A percentile compares a stretch with the other conserved stretches of the same genome.
These are phyloP conservation scores for Lepus europaeus DNA, from an alignment of 2,113 vertebrate genomes.

Conservation along the genomic window DNA sequence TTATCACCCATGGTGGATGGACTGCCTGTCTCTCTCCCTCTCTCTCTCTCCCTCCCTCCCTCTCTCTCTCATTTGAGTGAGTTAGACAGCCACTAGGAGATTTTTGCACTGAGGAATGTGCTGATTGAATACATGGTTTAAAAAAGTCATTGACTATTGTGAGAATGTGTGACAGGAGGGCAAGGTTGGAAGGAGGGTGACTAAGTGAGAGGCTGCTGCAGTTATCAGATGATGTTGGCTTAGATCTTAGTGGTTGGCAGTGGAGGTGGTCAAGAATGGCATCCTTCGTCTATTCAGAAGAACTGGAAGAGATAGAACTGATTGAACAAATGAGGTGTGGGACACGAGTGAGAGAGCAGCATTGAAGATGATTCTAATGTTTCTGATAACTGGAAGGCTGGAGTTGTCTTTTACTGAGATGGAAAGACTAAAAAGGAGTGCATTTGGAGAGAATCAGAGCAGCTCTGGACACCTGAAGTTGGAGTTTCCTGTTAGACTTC, in stretches of 20 bases:
- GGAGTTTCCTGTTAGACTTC: not conserved
- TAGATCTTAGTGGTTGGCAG: not conserved
- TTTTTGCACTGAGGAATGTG: not conserved
- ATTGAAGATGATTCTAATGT: not conserved
- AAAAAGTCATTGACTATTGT: not conserved
- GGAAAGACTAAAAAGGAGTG: not conserved
- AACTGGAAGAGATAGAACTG: not conserved
- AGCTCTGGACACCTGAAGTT: not conserved
- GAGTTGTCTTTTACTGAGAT: not conserved
- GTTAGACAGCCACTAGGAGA: not conserved
- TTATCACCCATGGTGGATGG: not conserved
- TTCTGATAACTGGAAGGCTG: not conserved
- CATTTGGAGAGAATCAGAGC: not conserved
- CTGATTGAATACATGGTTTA: slow-evolving; percentile 9
- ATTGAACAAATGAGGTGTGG: not conserved
- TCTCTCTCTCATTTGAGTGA: not conserved
- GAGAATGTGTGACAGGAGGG: not conserved
- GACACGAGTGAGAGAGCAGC: not conserved
- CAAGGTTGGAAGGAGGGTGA: not conserved
- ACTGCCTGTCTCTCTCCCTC: not conserved
- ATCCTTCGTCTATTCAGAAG: slow-evolving; percentile 12
- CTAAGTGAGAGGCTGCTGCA: not conserved
- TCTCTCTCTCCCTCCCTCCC: rapidly evolving
- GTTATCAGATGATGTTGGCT: not conserved
- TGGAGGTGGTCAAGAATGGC: not conserved